These are phyloP conservation scores for Thunnus albacares DNA, from an alignment of 2,797 vertebrate species.

Conservation along the genomic window DNA sequence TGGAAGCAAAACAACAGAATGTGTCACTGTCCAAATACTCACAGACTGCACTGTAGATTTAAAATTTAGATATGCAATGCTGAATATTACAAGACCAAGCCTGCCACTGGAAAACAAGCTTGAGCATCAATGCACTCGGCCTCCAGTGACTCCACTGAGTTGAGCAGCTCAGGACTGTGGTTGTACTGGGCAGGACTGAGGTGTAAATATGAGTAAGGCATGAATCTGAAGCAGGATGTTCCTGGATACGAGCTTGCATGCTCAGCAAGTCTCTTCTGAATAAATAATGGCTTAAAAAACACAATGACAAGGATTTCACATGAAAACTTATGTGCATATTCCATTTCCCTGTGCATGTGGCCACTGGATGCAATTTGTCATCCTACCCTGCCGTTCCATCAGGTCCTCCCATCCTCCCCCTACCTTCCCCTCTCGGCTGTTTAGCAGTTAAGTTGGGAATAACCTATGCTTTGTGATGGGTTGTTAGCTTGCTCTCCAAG, in stretches of 20 bases:
- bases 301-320: slow-evolving; percentile 19
- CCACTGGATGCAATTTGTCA: slow-evolving; percentile 53
- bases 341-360: slow-evolving; percentile 8
- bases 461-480: slow-evolving; percentile 61
- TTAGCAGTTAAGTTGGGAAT: slow-evolving; percentile 64
- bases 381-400: slow-evolving; percentile 25
- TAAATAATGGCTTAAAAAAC: slow-evolving; percentile 24
- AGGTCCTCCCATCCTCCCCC: slow-evolving; percentile 1
- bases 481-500: slow-evolving; percentile 70
- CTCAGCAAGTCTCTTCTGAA: slow-evolving; percentile 46
- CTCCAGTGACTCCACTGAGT: not conserved
- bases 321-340: slow-evolving; percentile 21
- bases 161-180: not conserved
- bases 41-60: slow-evolving; percentile 11
- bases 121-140: not conserved
- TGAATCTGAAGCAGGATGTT: slow-evolving; percentile 32
- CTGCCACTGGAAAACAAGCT: slow-evolving; percentile 19
- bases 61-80: slow-evolving; percentile 15
- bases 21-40: slow-evolving; percentile 14
- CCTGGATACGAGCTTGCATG: slow-evolving; percentile 21
- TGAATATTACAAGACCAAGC: slow-evolving; percentile 43
- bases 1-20: slow-evolving; percentile 6
- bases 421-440: slow-evolving; percentile 10
- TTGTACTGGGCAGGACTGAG: not conserved
- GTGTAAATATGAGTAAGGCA: slow-evolving; percentile 12